A percentile compares a stretch with the other conserved stretches of the same genome.
These are phyloP conservation scores for Lasiurus borealis DNA, from an alignment of 2,113 vertebrate genomes.

Conservation along the genomic window DNA sequence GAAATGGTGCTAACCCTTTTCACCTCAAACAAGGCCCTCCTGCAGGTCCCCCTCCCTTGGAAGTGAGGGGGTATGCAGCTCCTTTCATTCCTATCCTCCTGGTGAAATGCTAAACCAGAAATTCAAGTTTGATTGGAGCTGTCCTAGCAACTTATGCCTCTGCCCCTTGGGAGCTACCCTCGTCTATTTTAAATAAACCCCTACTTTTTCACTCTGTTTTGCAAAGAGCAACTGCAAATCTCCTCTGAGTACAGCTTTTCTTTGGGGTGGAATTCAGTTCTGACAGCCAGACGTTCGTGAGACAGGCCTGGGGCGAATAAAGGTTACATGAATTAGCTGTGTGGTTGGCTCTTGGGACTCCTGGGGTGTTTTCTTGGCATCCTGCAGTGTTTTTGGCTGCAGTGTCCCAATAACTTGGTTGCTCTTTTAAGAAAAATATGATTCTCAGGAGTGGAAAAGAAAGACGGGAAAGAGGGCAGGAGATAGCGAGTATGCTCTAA, in stretches of 20 bases:
- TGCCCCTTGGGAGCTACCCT: constrained; percentile 49
- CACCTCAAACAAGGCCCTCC: constrained; percentile 53
- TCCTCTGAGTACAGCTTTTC: constrained; percentile 68
- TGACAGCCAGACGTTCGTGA: constrained; percentile 55
- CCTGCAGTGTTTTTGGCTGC: neutral
- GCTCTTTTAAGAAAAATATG: constrained; percentile 34
- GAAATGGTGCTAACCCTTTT: constrained; percentile 64
- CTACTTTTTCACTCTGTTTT: constrained; percentile 48
- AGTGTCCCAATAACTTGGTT: neutral
- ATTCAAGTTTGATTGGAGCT: constrained; percentile 65
- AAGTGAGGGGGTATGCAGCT: neutral
- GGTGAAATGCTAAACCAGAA: constrained; percentile 54
- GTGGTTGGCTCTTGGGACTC: neutral
- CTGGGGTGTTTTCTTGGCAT: neutral
- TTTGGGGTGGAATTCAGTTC: constrained; percentile 61
- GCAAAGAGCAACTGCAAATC: constrained; percentile 72
- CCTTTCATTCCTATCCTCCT: constrained; percentile 65
- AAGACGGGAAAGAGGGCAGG: neutral
- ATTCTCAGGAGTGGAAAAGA: constrained; percentile 4
- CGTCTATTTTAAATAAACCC: constrained; percentile 77
- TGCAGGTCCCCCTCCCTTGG: constrained; percentile 58
- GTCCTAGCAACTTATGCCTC: constrained; percentile 55
- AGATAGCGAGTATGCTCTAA: too few species aligned
- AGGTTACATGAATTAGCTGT: neutral
- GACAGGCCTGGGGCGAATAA: constrained; percentile 26